Conservation (phyloP, 2,888 invertebrate genomes). For the Tetheella fluctuosa region DNA sequence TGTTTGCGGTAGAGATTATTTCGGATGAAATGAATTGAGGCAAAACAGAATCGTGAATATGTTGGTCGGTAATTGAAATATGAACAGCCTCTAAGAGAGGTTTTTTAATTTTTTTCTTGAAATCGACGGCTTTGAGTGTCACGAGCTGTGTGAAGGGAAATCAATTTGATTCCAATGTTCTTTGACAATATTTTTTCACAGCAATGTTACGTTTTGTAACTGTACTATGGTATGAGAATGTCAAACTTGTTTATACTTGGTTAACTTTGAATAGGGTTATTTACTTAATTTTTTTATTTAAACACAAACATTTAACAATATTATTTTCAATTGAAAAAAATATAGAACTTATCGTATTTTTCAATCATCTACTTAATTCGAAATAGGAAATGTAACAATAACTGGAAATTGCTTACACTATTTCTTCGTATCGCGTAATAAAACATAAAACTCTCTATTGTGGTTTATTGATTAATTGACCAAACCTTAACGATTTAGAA, state of each 20-base stretch:
- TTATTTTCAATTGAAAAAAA: background rate
- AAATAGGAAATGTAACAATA: background rate
- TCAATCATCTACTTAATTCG: background rate
- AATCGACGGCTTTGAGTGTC: conserved; percentile 53
- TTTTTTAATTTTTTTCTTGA: conserved; percentile 59
- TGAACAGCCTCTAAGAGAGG: conserved; percentile 64
- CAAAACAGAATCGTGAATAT: conserved; percentile 81
- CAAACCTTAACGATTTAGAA: conserved; percentile 43
- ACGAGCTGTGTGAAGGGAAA: conserved; percentile 41
- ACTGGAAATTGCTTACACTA: background rate
- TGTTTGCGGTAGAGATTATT: conserved; percentile 84
- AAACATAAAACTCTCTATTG: conserved; percentile 47
- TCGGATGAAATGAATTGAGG: conserved; percentile 83
- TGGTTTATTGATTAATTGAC: conserved; percentile 72
- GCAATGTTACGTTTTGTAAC: conserved; percentile 20
- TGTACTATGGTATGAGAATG: background rate
- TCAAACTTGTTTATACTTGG: background rate
- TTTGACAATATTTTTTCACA: conserved; percentile 17
- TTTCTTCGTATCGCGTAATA: conserved; percentile 27
- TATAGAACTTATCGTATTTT: background rate
- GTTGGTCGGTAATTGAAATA: conserved; percentile 78
- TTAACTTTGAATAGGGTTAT: background rate
- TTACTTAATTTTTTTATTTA: no score
- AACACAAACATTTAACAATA: no score
- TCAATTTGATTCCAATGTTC: conserved; percentile 33